A percentile compares a stretch with the other conserved stretches of the same genome.
Conservation (phyloP, 2,888 invertebrate species). For the Macroteleia sp. region DNA sequence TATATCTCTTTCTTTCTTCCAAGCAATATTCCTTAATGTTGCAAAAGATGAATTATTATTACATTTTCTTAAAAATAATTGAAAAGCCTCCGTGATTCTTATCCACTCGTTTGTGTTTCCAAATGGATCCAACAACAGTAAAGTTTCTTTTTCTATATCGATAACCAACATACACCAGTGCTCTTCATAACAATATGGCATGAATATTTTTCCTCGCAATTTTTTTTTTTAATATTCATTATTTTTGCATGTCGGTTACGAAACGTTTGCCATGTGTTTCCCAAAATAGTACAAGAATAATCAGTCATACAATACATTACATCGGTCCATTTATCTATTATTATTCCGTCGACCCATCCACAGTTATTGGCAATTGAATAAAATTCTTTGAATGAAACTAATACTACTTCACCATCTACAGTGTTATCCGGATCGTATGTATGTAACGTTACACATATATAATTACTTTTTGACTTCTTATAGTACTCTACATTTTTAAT, state of each 20-base stretch:
- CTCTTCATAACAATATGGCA: constrained; percentile 14
- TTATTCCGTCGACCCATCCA: constrained; percentile 5
- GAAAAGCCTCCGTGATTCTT: background rate
- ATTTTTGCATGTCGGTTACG: background rate
- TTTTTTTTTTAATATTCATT: background rate
- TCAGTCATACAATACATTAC: background rate
- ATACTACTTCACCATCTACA: background rate
- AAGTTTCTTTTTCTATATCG: background rate
- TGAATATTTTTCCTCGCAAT: background rate
- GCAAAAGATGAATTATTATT: constrained; percentile 11
- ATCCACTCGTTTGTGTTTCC: background rate
- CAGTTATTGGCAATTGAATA: background rate
- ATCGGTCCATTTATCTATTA: constrained; percentile 6
- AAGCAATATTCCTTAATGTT: background rate
- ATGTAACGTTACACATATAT: background rate
- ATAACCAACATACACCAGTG: constrained; percentile 11
- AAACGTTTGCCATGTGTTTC: background rate
- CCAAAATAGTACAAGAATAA: background rate
- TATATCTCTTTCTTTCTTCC: background rate
- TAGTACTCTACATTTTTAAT: background rate
- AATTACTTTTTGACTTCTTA: background rate
- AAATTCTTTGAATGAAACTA: background rate
- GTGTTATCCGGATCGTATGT: background rate
- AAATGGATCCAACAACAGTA: constrained; percentile 3
- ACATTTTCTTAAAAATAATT: background rate